Evolutionary conservation across 2,797 vertebrate genomes (phyloP).

Genomic region (Triplophysa bombifrons): DNA sequence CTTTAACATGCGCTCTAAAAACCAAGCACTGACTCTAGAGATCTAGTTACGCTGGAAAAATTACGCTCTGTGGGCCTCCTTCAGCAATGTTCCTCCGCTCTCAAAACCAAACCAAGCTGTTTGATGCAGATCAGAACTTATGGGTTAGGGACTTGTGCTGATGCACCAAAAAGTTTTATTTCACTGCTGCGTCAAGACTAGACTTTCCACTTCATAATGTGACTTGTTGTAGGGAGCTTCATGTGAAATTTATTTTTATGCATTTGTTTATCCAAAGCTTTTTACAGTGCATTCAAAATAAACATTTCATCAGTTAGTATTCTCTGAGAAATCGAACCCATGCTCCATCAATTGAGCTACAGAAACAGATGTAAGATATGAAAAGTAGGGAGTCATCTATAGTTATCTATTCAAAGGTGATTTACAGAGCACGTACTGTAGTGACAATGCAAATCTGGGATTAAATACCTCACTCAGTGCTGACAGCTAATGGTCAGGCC

Average conservation of each 20-base stretch:
- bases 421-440: too few relatives aligned
- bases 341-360: too few relatives aligned
- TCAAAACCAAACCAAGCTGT: constrained; percentile 38
- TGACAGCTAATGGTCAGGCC: too few relatives aligned
- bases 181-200: constrained; percentile 7
- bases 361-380: too few relatives aligned
- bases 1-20: constrained; percentile 65
- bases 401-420: too few relatives aligned
- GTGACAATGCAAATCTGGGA: too few relatives aligned
- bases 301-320: too few relatives aligned
- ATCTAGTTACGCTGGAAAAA: constrained; percentile 59
- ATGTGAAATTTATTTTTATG: constrained; percentile 47
- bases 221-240: constrained; percentile 7
- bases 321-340: too few relatives aligned
- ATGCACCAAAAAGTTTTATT: background rate
- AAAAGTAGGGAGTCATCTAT: too few relatives aligned
- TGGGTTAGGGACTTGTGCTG: constrained; percentile 3
- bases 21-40: constrained; percentile 42
- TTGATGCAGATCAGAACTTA: constrained; percentile 28
- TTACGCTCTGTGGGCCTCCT: constrained; percentile 46
- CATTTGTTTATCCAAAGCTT: background rate
- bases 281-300: background rate
- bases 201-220: background rate
- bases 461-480: too few relatives aligned
- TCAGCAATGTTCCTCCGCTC: constrained; percentile 11